Percentiles rank a stretch among this genome's conserved stretches.
Evolutionary conservation across 1,140 invertebrate genomes (phyloP).

Genomic region (Grapholita molesta): DNA sequence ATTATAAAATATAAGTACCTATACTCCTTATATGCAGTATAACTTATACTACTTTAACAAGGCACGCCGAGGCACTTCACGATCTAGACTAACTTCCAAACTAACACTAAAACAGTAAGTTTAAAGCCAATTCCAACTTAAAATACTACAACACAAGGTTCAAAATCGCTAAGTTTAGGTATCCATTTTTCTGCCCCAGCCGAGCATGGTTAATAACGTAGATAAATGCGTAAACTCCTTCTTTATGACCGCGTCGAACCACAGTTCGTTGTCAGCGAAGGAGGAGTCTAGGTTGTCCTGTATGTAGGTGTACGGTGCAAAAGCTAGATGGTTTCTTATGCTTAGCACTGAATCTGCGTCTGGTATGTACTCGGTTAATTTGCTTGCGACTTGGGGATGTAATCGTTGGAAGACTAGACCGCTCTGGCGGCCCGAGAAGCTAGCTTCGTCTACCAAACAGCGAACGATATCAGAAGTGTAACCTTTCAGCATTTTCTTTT

Average conservation of each 20-base stretch:
- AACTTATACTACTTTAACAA: background rate
- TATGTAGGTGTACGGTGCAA: slow-evolving; percentile 61
- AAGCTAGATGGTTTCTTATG: slow-evolving; percentile 61
- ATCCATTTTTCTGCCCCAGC: background rate
- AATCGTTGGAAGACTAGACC: slow-evolving; percentile 57
- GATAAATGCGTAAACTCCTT: slow-evolving; percentile 43
- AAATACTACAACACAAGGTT: background rate
- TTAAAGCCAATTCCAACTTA: background rate
- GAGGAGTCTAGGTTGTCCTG: slow-evolving; percentile 33
- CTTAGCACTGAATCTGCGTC: slow-evolving; percentile 50
- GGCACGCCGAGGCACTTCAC: background rate
- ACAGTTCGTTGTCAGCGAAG: slow-evolving; percentile 47
- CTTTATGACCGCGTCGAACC: slow-evolving; percentile 45
- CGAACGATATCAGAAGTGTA: slow-evolving; percentile 56
- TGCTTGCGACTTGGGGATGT: slow-evolving; percentile 46
- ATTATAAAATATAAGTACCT: background rate
- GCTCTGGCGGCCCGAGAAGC: slow-evolving; percentile 38
- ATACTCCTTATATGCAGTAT: no score
- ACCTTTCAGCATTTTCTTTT: slow-evolving; percentile 39
- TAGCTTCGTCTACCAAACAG: slow-evolving; percentile 53
- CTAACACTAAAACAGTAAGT: background rate
- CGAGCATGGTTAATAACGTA: background rate
- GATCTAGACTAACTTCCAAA: background rate
- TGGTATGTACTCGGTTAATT: slow-evolving; percentile 47
- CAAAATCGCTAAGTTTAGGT: background rate